Base-by-base conservation (phyloP, 2,113 vertebrate species). In the Melanotaenia duboulayi region DNA sequence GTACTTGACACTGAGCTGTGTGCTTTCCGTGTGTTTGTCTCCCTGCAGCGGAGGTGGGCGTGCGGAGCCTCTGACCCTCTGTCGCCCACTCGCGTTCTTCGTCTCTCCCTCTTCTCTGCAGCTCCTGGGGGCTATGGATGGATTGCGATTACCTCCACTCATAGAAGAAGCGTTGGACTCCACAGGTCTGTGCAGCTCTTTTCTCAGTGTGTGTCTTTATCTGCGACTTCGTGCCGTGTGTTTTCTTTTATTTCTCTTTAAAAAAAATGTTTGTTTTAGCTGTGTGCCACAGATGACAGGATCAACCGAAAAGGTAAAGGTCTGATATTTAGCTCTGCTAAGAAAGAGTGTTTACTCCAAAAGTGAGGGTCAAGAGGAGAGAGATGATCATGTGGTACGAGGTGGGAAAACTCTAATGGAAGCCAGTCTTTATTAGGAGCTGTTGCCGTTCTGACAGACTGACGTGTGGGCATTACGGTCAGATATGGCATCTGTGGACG, bases 61-160 rank as follows among this genome's bases (percentile, higher is more conserved):
- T 87, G 88, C 59, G 81, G 83, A 91, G 81, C 89, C 80, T 85
- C 82, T 93, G 87, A 91, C 90, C 85, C 88, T 87, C 83, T 81
- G 82, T 87, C 87, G 76, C 90, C 86, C 86, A 86, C 87, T 77
- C 86, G 71, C 77, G 58, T 42, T 65, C 66, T 65, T 64, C 35
- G 52, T 80, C 79, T 77, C 74, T 83, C 63, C 65, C 78, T 83
- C 73, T 78, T 55, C 50, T 54, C 76, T 60, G 83, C 87, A 69
- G 89, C 87, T 84, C n/a, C 72, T 80, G 84, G 82, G 73, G 84
- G 78, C 68, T 80, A 93, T 94, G 92, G 93, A 93, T 77, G 91
- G 91, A 91, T 87, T 93, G 89, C 90, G 91, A 46, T 89, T 92
- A 77, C 93, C 93, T 83, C 91, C 92, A 84, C 92, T 94, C 85